Percentiles rank a stretch among this genome's conserved stretches.
Conservation (phyloP, 2,888 invertebrate genomes). For the Catocala sponsa region DNA sequence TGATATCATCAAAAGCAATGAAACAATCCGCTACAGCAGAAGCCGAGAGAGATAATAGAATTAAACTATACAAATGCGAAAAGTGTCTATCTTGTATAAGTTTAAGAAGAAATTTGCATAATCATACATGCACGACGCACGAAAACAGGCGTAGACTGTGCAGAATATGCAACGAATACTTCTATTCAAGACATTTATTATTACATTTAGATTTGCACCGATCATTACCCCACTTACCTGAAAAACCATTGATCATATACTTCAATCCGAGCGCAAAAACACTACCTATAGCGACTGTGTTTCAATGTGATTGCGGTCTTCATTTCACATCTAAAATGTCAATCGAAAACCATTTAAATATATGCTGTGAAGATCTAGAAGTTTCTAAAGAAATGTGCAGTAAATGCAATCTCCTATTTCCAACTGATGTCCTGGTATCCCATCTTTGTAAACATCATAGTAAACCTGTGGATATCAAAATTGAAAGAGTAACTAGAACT, state of each 20-base stretch:
- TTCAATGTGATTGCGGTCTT: conserved; percentile 58
- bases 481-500: conserved; percentile 19
- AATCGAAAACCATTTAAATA: conserved; percentile 50
- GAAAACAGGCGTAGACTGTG: neutral
- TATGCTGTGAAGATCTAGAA: conserved; percentile 28
- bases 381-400: conserved; percentile 59
- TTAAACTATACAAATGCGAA: conserved; percentile 27
- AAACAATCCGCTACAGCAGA: neutral
- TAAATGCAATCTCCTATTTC: conserved; percentile 58
- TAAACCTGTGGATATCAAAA: conserved; percentile 25
- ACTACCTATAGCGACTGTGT: conserved; percentile 37
- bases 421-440: conserved; percentile 54
- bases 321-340: conserved; percentile 55
- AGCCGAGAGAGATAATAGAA: conserved; percentile 1
- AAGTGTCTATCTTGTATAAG: conserved; percentile 27
- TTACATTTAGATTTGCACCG: conserved; percentile 11
- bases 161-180: conserved; percentile 12
- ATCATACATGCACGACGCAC: conserved; percentile 6
- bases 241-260: conserved; percentile 7
- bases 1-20: neutral
- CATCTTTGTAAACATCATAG: conserved; percentile 63
- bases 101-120: neutral
- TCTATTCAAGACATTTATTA: neutral
- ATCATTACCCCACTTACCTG: conserved; percentile 1
- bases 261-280: conserved; percentile 8